phyloP scores from a whole-genome alignment of 2,113 vertebrate genomes.

The Pollimyrus isidori region DNA sequence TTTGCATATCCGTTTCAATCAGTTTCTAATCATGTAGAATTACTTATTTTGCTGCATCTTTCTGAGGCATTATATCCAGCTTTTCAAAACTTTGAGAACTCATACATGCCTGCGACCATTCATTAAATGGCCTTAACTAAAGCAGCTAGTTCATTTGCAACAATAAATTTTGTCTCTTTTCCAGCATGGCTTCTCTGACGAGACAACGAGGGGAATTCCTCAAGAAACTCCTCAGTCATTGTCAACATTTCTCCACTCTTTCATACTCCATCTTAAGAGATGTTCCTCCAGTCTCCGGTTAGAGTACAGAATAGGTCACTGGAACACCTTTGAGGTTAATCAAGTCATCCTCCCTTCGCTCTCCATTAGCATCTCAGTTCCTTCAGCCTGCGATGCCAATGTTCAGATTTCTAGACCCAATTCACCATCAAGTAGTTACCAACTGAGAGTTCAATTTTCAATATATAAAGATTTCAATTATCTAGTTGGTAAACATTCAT shows the following conservation, averaged over 20 bases:
- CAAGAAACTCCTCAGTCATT: neutral
- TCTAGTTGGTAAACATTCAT: neutral
- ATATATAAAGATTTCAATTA: neutral
- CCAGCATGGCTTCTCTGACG: neutral
- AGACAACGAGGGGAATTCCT: neutral
- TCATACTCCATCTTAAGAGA: neutral
- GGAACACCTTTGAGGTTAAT: neutral
- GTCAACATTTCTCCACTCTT: neutral
- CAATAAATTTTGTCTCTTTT: neutral
- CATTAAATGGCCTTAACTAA: neutral
- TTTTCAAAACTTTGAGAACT: neutral
- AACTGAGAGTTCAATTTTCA: neutral
- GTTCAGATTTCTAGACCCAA: neutral
- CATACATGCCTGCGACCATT: neutral
- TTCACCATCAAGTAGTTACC: neutral
- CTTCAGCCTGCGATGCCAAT: neutral
- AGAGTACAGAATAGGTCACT: neutral
- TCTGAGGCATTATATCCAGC: neutral
- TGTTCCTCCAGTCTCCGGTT: neutral
- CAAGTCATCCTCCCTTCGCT: neutral
- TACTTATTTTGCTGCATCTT: neutral
- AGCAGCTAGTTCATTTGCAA: neutral
- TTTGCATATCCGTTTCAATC: neutral
- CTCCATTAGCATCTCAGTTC: neutral
- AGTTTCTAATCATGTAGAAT: neutral